Evolutionary conservation across 2,888 invertebrate genomes (phyloP), one percentile per base, ranked within the genome.

Genomic region (Candidula unifasciata): DNA sequence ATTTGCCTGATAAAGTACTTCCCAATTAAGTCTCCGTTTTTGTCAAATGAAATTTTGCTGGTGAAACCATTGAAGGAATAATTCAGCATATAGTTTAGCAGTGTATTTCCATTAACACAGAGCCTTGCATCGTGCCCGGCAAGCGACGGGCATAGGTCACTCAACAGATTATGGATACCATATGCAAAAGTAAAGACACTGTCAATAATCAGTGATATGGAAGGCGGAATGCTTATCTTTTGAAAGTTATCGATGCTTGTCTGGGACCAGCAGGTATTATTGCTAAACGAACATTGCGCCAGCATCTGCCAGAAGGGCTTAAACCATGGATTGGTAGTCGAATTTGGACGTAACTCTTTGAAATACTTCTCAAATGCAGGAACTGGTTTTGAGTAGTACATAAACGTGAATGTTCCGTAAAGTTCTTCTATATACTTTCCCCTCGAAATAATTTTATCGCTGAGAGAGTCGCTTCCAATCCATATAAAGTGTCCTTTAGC

Each of bases 381-480:
- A 10, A 73, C 73, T 54, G 54, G 44, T 6, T 18, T 74, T 33
- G 54, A 64, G 27, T 73, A 64, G 24, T 27, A 80, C 69, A 69
- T 88, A 13, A 90, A 74, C 13, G 86, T 83, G 35, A 91, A 84
- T 16, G 89, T 79, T 13, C 90, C 90, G 5, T 87, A 66, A 16
- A 88, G 84, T 16, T 86, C 87, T 13, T 88, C 86, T 30, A 85
- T 57, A 5, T 87, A 88, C 10, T 87, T 87, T 3, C 85, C 86
- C 16, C 88, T 83, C 21, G 13, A 54, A 68, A 66, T 21, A 18
- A 87, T 37, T 18, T 71, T 77, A 10, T 83, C 81, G 27, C 82
- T 84, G 82, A 86, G 85, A 13, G 87, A 89, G 71, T 91, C 91
- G 33, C 90, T 87, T 37, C 89, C 90, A 16, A 91, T 76, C 89